Evolutionary conservation across 2,888 invertebrate species (phyloP), one percentile per base, ranked within the genome.

Genomic region (Salticus scenicus): DNA sequence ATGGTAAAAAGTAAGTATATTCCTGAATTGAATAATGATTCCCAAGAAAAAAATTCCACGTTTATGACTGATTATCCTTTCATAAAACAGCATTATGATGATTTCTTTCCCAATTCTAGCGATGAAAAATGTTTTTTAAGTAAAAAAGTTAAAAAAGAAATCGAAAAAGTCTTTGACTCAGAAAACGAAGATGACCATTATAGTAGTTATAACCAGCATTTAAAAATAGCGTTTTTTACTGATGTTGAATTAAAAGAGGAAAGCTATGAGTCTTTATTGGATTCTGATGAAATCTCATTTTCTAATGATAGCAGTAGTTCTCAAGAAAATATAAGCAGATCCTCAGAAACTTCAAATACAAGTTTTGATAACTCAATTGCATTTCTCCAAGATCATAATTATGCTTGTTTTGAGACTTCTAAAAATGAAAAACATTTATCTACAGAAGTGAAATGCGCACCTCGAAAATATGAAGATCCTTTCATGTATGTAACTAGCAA

Each of bases 351-450:
- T 24, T 20, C 24, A 4, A 5, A 24, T 57, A 4, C 20, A 24
- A 37, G 10, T 10, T 37, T 37, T 4, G 57, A 24, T 4, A 57
- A 24, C 2, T 57, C 20, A 17, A 24, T 24, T 57, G 1, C 24
- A 7, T 24, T 57, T 14, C 41, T 17, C 24, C 70, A 57, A 51
- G 77, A 77, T 31, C 77, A 77, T 37, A 70, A 24, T 28, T 77
- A 77, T 77, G 30, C 77, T 27, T 12, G 33, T 70, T 14, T 17
- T 12, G 41, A 37, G 24, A 70, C 37, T 1, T 28, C 27, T 0
- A 77, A 57, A 69, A 1, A 17, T 27, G 41, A 63, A 27, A 24
- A 67, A 51, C 31, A 42, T 0, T 24, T 57, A 12, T 24, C 33
- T 0, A 20, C 2, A 14, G 42, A 72, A 28, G 30, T 28, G 1